A percentile compares a stretch with the other conserved stretches of the same genome.
Conservation (phyloP, 2,888 invertebrate species). For the Tridacna crocea region DNA sequence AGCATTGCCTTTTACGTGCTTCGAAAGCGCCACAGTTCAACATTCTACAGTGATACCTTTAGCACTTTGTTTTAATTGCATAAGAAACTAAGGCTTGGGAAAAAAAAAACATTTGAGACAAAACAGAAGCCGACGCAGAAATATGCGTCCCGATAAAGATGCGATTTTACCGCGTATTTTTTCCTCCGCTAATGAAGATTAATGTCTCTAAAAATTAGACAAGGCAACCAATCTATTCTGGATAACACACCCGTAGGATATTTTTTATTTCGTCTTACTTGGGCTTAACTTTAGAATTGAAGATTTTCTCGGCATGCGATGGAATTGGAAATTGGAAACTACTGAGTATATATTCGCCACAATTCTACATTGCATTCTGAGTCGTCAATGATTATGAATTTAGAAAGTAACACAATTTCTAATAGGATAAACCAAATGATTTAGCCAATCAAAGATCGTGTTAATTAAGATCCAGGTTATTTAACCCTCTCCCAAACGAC, state of each 20-base stretch:
- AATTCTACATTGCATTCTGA: no score
- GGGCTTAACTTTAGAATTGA: no score
- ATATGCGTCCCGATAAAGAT: neutral
- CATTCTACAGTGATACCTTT: neutral
- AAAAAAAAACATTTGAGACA: neutral
- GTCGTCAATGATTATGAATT: no score
- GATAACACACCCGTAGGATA: no score
- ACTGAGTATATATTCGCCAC: neutral
- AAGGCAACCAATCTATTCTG: neutral
- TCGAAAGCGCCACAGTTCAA: no score
- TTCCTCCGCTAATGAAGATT: slow-evolving; percentile 31
- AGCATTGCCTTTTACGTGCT: neutral
- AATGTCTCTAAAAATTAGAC: slow-evolving; percentile 2
- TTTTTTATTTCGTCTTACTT: no score
- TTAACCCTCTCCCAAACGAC: no score
- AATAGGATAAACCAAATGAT: no score
- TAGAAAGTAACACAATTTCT: no score
- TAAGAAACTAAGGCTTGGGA: neutral
- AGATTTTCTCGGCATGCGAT: neutral
- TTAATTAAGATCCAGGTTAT: no score
- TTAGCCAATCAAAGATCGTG: no score
- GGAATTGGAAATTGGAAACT: neutral
- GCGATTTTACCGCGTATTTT: neutral
- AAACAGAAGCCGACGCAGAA: slow-evolving; percentile 2
- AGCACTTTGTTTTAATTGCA: slow-evolving; percentile 9